A percentile compares a stretch with the other conserved stretches of the same genome.
Evolutionary conservation across 1,140 invertebrate species (phyloP).

Genomic region (Ostrea edulis): DNA sequence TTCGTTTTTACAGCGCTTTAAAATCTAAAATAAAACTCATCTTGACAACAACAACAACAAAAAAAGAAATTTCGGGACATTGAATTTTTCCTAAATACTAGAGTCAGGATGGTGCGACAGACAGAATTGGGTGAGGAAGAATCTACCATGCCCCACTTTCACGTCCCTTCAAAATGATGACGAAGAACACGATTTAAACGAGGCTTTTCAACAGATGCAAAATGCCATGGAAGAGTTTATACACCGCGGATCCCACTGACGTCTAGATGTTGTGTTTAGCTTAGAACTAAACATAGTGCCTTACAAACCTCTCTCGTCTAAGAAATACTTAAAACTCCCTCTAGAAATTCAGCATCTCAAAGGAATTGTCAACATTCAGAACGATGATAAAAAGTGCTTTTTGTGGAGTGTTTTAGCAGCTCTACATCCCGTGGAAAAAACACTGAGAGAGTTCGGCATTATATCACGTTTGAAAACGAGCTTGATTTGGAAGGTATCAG

Average conservation of each 20-base stretch:
- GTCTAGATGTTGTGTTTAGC: background rate
- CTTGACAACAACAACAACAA: background rate
- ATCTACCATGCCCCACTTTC: slow-evolving; percentile 34
- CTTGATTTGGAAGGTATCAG: slow-evolving; percentile 15
- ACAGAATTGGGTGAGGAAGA: slow-evolving; percentile 30
- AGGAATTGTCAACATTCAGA: slow-evolving; percentile 25
- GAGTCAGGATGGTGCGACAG: too few relatives aligned
- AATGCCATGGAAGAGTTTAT: slow-evolving; percentile 48
- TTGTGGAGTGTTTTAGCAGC: slow-evolving; percentile 52
- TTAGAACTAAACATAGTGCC: slow-evolving; percentile 37
- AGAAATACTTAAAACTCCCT: slow-evolving; percentile 40
- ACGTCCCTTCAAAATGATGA: background rate
- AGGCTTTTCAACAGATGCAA: slow-evolving; percentile 41
- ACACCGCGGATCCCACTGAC: slow-evolving; percentile 41
- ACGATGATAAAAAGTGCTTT: slow-evolving; percentile 49
- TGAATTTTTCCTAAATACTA: slow-evolving; percentile 43
- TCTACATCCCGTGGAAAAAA: slow-evolving; percentile 48
- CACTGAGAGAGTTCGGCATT: slow-evolving; percentile 34
- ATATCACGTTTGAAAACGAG: slow-evolving; percentile 42
- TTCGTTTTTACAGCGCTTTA: slow-evolving; percentile 42
- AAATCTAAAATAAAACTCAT: slow-evolving; percentile 29
- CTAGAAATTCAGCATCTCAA: background rate
- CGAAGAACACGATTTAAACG: slow-evolving; percentile 36
- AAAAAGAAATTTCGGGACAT: slow-evolving; percentile 23
- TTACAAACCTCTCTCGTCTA: slow-evolving; percentile 44